Conservation (phyloP, 53 echinoderm and acorn worm species). For the Hippasteria phrygiana region DNA sequence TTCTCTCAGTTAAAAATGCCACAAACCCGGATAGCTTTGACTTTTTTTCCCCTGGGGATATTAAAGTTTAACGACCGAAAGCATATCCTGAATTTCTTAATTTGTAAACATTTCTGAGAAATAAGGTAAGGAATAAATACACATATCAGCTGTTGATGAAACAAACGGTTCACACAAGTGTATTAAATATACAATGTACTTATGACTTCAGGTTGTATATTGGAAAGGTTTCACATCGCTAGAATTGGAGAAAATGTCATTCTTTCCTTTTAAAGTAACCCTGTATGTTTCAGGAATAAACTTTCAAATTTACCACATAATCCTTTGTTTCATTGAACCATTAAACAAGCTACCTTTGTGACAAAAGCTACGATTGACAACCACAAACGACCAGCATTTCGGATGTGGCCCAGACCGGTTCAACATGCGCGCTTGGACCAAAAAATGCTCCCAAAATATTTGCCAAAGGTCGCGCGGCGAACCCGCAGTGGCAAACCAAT, state of each 20-base stretch:
- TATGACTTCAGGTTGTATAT: too few species aligned
- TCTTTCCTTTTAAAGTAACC: too few species aligned
- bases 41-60: not conserved
- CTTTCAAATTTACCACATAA: too few species aligned
- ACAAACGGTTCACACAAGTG: not conserved
- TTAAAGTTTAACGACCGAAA: too few species aligned
- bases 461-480: not conserved
- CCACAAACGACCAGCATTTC: not conserved
- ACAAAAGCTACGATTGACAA: not conserved
- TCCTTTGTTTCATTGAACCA: too few species aligned
- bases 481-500: not conserved
- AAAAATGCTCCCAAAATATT: constrained; percentile 7
- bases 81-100: not conserved
- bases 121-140: not conserved
- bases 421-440: not conserved
- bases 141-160: not conserved
- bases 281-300: too few species aligned
- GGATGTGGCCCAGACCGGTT: not conserved
- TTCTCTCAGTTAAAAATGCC: not conserved
- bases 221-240: too few species aligned
- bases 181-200: not conserved
- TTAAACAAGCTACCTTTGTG: too few species aligned
- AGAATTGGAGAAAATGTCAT: too few species aligned
- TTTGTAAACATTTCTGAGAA: not conserved
- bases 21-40: not conserved